Conservation (phyloP, 2,797 vertebrate genomes). For the Gymnothorax reevesii region DNA sequence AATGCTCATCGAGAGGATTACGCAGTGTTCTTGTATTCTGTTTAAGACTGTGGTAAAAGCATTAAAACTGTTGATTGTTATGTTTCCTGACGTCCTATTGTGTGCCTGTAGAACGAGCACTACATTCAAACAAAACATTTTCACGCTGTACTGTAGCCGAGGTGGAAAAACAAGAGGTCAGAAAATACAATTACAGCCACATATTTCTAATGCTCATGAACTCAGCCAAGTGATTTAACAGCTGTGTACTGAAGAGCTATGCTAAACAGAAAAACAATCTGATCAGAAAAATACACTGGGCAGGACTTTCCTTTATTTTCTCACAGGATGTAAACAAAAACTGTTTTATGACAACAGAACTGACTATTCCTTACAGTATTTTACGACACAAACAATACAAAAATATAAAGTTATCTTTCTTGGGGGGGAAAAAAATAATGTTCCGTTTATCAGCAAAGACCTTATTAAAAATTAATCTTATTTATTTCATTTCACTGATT, state of each 20-base stretch:
- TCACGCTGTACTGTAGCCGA: not conserved
- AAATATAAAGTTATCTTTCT: conserved; percentile 1
- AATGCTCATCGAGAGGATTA: not conserved
- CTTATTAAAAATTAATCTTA: conserved; percentile 43
- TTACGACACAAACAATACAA: conserved; percentile 15
- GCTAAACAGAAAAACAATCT: no score
- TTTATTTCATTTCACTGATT: conserved; percentile 60
- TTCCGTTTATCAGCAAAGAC: conserved; percentile 47
- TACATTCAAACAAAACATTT: not conserved
- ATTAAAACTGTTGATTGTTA: not conserved
- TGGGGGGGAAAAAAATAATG: not conserved
- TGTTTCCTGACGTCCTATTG: not conserved
- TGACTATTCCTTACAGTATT: not conserved
- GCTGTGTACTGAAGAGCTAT: no score
- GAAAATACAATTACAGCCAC: no score
- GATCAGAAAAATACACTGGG: no score
- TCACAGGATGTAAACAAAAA: not conserved
- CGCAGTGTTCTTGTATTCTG: not conserved
- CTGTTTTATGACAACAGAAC: not conserved
- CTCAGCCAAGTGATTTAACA: no score
- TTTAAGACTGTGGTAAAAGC: not conserved
- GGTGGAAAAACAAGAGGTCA: no score
- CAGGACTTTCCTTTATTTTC: not conserved
- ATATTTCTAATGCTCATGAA: no score
- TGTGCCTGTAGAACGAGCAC: not conserved